Conservation (phyloP, 1,140 invertebrate genomes). For the Sitophilus oryzae region DNA sequence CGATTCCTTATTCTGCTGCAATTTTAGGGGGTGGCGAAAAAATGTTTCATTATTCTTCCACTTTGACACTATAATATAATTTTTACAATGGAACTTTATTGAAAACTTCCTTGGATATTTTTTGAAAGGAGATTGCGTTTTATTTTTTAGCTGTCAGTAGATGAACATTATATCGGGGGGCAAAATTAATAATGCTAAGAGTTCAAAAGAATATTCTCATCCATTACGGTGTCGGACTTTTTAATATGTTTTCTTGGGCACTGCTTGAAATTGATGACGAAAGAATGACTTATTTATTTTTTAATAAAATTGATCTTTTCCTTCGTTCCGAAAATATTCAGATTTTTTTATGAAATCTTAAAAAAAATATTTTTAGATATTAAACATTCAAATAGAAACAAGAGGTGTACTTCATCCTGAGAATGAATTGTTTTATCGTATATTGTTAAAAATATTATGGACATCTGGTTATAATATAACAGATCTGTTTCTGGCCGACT, state of each 20-base stretch:
- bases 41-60: background rate
- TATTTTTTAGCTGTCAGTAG: constrained; percentile 8
- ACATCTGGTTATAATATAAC: too few species aligned
- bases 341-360: too few species aligned
- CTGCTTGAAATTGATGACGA: too few species aligned
- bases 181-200: background rate
- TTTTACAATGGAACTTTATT: constrained; percentile 20
- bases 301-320: too few species aligned
- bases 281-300: too few species aligned
- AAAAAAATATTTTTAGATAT: too few species aligned
- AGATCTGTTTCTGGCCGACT: too few species aligned
- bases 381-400: too few species aligned
- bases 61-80: constrained; percentile 16
- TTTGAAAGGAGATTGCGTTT: background rate
- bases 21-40: background rate
- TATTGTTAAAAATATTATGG: too few species aligned
- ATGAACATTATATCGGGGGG: background rate
- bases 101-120: constrained; percentile 8
- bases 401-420: too few species aligned
- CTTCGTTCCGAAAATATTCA: too few species aligned
- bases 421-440: too few species aligned
- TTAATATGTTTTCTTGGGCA: background rate
- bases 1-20: background rate
- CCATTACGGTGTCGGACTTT: background rate
- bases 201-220: background rate